Base-by-base conservation (phyloP, 1,140 invertebrate species). In the Oryctes rhinoceros region DNA sequence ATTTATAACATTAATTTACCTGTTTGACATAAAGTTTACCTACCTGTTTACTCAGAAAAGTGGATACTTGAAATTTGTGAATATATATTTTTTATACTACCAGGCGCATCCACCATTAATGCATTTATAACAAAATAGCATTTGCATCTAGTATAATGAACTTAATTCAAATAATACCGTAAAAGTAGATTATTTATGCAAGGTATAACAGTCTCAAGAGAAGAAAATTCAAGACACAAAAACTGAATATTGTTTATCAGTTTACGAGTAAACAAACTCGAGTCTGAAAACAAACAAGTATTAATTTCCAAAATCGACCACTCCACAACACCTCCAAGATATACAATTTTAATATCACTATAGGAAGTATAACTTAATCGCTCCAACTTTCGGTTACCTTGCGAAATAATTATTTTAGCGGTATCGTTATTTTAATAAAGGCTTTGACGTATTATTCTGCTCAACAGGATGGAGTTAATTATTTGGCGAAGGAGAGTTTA, bases 401-500 rank as follows among this genome's bases (percentile, higher is more conserved):
- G 10, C n/a, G 65, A 78, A 15, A 1, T 59, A 78, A 53, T 78
- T 78, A 44, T 59, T 65, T 78, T 47, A 53, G 49, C 48, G 37
- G 39, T 78, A 35, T 65, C 24, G 20, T 71, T 79, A 15, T 75
- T 53, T 39, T 71, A 48, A 65, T 67, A 67, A 67, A 79, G n/a
- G 39, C 30, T 49, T 37, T 62, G 48, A 48, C 59, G 44, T 48
- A 67, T 53, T 79, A 44, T 35, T 79, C 20, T 74, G 9, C 20
- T 44, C 49, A 49, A 53, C 76, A 75, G 62, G 35, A 80, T 35
- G 47, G 53, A 47, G 75, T 78, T 39, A 78, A 83, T 65, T 85
- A 80, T 79, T 80, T 79, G 47, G 82, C 83, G 7, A 83, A 78
- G 78, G 85, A 86, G 59, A 82, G 81, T 20, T 79, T 85, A 18